Percentiles rank a stretch among this genome's conserved stretches.
These are phyloP conservation scores for Himalopsyche phryganea DNA, from an alignment of 1,140 invertebrate genomes.

Conservation along the genomic window DNA sequence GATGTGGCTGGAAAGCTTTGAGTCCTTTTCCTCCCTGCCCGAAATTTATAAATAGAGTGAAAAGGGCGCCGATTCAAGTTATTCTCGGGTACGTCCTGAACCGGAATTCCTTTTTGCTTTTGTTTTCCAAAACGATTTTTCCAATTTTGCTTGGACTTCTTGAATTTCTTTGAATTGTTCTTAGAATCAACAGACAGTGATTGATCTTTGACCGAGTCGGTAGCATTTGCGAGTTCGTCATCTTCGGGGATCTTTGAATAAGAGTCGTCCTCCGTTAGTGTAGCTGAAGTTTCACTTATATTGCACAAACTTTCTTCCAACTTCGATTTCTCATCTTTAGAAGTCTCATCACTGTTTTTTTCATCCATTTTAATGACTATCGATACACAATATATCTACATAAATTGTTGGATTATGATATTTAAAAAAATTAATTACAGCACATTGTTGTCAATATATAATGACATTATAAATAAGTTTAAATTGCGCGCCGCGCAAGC, in stretches of 20 bases:
- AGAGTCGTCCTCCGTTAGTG: slow-evolving; percentile 9
- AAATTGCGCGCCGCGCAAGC: slow-evolving; percentile 25
- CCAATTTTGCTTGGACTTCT: slow-evolving; percentile 42
- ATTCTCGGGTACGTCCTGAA: slow-evolving; percentile 44
- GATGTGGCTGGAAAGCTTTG: slow-evolving; percentile 51
- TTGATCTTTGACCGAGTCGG: slow-evolving; percentile 6
- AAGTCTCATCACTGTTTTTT: slow-evolving; percentile 5
- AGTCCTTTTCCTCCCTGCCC: slow-evolving; percentile 41
- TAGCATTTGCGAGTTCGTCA: slow-evolving; percentile 5
- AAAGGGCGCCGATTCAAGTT: slow-evolving; percentile 43
- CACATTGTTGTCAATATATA: too few relatives aligned
- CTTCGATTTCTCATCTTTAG: background rate
- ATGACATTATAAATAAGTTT: slow-evolving; percentile 6
- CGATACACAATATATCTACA: too few relatives aligned
- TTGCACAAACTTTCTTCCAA: background rate
- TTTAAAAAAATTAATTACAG: too few relatives aligned
- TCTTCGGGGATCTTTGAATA: slow-evolving; percentile 31
- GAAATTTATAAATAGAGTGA: slow-evolving; percentile 43
- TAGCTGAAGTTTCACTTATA: background rate
- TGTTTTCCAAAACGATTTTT: slow-evolving; percentile 50
- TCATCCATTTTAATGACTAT: slow-evolving; percentile 7
- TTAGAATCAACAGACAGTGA: slow-evolving; percentile 9
- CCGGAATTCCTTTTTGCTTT: slow-evolving; percentile 36
- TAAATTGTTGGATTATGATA: too few relatives aligned
- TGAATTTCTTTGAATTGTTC: slow-evolving; percentile 31